Evolutionary conservation across 2,113 vertebrate genomes (phyloP), one percentile per base, ranked within the genome.

Genomic region (Austrofundulus limnaeus): DNA sequence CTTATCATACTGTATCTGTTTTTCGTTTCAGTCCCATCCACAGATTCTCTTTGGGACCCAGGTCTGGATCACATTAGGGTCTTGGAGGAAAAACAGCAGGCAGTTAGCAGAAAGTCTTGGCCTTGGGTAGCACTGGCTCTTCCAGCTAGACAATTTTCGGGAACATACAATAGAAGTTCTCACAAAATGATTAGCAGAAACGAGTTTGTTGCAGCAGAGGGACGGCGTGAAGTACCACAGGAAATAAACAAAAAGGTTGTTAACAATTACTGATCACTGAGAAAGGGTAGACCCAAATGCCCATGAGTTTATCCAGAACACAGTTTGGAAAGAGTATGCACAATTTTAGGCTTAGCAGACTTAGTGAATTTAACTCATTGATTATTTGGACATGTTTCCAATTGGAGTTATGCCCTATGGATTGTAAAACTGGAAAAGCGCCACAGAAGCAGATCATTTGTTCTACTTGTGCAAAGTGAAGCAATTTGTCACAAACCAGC

Each of bases 51-150:
- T 16, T 52, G 48, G 49, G 61, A 43, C 20, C 43, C 38, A 43
- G 61, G 19, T 31, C 61, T 52, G 48, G 23, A 28, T n/a, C 10
- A 16, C 37, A 63, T 52, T 63, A 63, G 16, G 12, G 43, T 52
- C n/a, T 41, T 28, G 38, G 38, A 52, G 38, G 47, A 51, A 62
- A 34, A 41, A 58, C 24, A 58, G 24, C 23, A 45, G 23, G 41
- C 55, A 45, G 23, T 58, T 25, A 45, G 23, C 16, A 31, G 42
- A 45, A 59, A 45, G 19, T 46, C 25, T 31, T 50, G 13, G 49
- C 38, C 19, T 42, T 16, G 20, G 50, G 49, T 11, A 52, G 24
- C 24, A 31, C 5, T 17, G 41, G 50, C 25, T 51, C n/a, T 34
- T 64, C 61, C 49, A 64, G 13, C 49, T 34, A 5, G 39, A 43